Percentiles rank a stretch among this genome's conserved stretches.
phyloP scores from a whole-genome alignment of 2,888 invertebrate genomes.

The Pachycephus smyrnensis region DNA sequence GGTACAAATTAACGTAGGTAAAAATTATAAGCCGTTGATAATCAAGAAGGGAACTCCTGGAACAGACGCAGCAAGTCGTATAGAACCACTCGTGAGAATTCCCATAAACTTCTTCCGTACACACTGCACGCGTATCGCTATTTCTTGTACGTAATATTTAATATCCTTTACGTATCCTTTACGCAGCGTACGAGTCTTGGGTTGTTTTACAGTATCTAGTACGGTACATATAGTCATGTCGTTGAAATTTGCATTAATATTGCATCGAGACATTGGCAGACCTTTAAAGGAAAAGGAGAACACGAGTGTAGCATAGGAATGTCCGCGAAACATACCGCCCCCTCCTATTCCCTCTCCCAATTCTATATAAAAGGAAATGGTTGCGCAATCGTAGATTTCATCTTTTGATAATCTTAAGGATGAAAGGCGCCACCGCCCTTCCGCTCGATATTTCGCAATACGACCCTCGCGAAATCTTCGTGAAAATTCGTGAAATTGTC shows the following conservation, averaged over 20 bases:
- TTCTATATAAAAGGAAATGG: constrained; percentile 9
- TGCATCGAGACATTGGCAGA: constrained; percentile 23
- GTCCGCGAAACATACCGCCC: background rate
- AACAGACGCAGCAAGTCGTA: background rate
- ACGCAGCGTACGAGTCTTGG: background rate
- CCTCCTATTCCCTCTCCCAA: background rate
- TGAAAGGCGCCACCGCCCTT: background rate
- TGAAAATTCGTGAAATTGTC: constrained; percentile 1
- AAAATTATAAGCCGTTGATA: background rate
- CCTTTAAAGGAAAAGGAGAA: background rate
- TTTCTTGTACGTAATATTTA: background rate
- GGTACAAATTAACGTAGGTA: background rate
- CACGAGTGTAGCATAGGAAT: background rate
- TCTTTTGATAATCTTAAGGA: background rate
- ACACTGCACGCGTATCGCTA: background rate
- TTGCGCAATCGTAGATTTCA: constrained; percentile 23
- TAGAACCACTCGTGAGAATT: background rate
- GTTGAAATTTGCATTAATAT: constrained; percentile 36
- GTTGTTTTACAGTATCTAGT: background rate
- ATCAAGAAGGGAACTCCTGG: background rate
- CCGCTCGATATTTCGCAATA: constrained; percentile 8
- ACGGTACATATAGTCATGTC: background rate
- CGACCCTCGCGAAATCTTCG: constrained; percentile 14
- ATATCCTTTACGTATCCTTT: background rate
- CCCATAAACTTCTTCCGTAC: background rate